Base-by-base conservation (phyloP, 2,888 invertebrate genomes). In the Acanthosepion lycidas region DNA sequence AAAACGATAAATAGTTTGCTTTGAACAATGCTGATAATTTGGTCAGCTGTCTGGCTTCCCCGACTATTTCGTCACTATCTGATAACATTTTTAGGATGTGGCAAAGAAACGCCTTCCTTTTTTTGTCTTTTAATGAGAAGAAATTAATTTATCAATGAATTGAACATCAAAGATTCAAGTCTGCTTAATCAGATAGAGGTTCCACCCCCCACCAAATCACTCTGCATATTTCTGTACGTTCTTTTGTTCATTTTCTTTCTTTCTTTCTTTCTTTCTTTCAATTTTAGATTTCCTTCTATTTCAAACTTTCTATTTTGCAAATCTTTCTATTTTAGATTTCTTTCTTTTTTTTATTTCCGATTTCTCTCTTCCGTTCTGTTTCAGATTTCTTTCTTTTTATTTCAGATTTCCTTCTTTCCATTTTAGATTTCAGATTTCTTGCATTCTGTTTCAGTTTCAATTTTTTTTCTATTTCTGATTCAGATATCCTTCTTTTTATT, bases 71-170 rank as follows among this genome's bases (percentile, higher is more conserved):
- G 78, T 78, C 78, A 78, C 78, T n/a, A 15, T 78, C 78, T 78
- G 78, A 78, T 78, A 78, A 78, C n/a, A n/a, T 78, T n/a, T 78
- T 12, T 78, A 33, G 15, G n/a, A n/a, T 12, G n/a, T 9, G n/a
- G n/a, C 78, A 78, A n/a, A n/a, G 33, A 33, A 78, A 12, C n/a
- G 78, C 78, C 78, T 78, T n/a, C 33, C n/a, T 78, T 23, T 12
- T 42, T 33, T 15, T n/a, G 33, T 33, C n/a, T 78, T 78, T 78
- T 78, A 78, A 78, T 78, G 78, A 78, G 78, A n/a, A 78, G 78
- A 78, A 78, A 78, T 78, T 78, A 78, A 78, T 78, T 78, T 33
- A 78, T n/a, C 78, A 78, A 78, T n/a, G n/a, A 33, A 78, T 78
- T 78, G n/a, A 33, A 78, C 78, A 78, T 12, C 15, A 33, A n/a